A percentile compares a stretch with the other conserved stretches of the same genome.
These are phyloP conservation scores for Myotis lucifugus DNA, from an alignment of 2,113 vertebrate species.

Conservation along the genomic window DNA sequence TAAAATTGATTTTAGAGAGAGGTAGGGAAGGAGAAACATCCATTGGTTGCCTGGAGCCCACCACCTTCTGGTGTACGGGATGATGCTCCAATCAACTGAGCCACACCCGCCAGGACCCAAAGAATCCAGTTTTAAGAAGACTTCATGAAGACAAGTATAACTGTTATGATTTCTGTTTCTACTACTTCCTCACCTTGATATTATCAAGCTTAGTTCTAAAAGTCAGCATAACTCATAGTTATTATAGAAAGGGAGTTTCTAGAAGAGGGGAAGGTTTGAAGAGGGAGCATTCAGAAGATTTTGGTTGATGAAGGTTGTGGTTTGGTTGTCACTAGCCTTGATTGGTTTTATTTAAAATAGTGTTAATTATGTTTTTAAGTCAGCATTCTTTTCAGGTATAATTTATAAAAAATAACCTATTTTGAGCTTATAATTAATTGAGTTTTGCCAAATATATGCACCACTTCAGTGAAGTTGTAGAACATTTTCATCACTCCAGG, in stretches of 20 bases:
- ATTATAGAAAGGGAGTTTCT: not conserved
- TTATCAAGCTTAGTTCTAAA: conserved; percentile 30
- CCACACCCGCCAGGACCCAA: not conserved
- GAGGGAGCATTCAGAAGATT: not conserved
- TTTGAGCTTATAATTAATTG: not conserved
- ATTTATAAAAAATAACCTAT: not conserved
- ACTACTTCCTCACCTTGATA: not conserved
- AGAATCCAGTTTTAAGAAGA: not conserved
- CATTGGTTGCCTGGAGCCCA: not conserved
- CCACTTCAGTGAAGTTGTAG: not conserved
- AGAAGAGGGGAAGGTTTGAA: not conserved
- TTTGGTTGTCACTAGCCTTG: not conserved
- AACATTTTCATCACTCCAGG: not conserved
- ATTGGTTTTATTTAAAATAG: conserved; percentile 29
- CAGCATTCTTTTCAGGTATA: not conserved
- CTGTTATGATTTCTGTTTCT: not conserved
- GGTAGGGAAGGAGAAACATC: not conserved
- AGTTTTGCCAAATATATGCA: not conserved
- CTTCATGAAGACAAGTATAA: not conserved
- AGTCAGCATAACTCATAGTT: not conserved
- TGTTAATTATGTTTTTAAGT: not conserved
- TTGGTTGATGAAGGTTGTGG: not conserved
- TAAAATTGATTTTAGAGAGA: not conserved
- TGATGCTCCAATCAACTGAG: not conserved
- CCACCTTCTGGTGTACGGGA: not conserved